Base-by-base conservation (phyloP, 2,113 vertebrate genomes). In the Poecilia latipinna region DNA sequence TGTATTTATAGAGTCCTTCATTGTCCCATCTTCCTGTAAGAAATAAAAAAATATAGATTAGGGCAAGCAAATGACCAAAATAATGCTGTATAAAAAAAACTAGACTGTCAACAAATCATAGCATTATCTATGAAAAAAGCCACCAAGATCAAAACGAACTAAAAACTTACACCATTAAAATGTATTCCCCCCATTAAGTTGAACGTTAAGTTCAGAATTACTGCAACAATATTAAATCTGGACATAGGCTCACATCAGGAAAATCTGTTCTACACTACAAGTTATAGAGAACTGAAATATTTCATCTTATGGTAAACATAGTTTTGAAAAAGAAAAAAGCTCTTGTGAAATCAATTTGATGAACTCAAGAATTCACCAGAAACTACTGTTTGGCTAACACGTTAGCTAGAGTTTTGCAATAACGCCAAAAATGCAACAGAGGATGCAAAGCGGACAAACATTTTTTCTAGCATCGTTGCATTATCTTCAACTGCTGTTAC, bases 1-100 rank as follows among this genome's bases (percentile, higher is more conserved):
- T 60, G 87, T 87, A 61, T 86, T 91, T 83, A 93, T 90, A 81
- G 89, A 83, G 88, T 92, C 84, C 80, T 87, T 90, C 90, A 89
- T 91, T 81, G 86, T 75, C 80, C 87, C 77, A 88, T 89, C 90
- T 83, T 88, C 85, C 90, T 93, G 70, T 4, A 77, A 71, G 65
- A 31, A 62, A 35, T 64, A 29, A 39, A 60, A 32, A 70, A 35
- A 51, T 61, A 65, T 61, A 57, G 78, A 79, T 82, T 60, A 88
- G 33, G 13, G 33, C 64, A 57, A 13, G 22, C 61, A 83, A 29
- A 42, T n/a, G 37, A 66, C 3, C 22, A 5, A 13, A 42, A 15
- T 42, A 42, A 4, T 42, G 35, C 13, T 24, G 48, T 54, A 6
- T 54, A 54, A 54, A 19, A 54, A 19, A 51, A 54, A 54, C 7